These are phyloP conservation scores for Bicyclus anynana DNA, from an alignment of 1,140 invertebrate species.

Conservation along the genomic window DNA sequence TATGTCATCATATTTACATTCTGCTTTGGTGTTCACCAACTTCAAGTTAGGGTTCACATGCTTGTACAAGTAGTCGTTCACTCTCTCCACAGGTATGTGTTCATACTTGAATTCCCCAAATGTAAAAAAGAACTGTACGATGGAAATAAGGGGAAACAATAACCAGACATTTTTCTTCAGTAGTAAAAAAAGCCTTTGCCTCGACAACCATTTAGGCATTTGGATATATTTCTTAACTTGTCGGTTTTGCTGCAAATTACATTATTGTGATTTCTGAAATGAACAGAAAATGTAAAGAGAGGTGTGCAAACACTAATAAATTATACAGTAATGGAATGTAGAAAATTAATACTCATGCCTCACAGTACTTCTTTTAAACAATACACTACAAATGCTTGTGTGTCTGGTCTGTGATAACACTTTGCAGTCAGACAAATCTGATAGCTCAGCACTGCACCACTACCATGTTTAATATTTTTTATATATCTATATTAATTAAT, in stretches of 20 bases:
- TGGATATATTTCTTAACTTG: slow-evolving; percentile 9
- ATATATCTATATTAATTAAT: too few relatives aligned
- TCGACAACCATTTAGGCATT: slow-evolving; percentile 51
- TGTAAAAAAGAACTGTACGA: slow-evolving; percentile 40
- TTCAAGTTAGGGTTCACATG: slow-evolving; percentile 40
- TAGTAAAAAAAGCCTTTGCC: slow-evolving; percentile 39
- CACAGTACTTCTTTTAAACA: too few relatives aligned
- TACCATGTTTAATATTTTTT: too few relatives aligned
- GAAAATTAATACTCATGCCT: too few relatives aligned
- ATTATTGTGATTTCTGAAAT: background rate
- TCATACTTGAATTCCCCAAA: slow-evolving; percentile 49
- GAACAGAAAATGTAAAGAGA: background rate
- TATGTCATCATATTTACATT: slow-evolving; percentile 51
- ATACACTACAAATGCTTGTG: too few relatives aligned
- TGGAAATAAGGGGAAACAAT: slow-evolving; percentile 35
- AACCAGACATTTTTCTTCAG: slow-evolving; percentile 28
- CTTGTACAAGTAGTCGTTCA: slow-evolving; percentile 41
- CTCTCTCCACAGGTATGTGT: slow-evolving; percentile 35
- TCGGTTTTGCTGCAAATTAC: background rate
- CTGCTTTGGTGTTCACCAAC: slow-evolving; percentile 35
- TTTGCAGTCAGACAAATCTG: too few relatives aligned
- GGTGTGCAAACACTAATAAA: too few relatives aligned
- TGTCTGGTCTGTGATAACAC: too few relatives aligned
- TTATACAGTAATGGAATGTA: too few relatives aligned
- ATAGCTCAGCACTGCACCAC: too few relatives aligned